Evolutionary conservation across 2,888 invertebrate genomes (phyloP).

Genomic region (Orthosia gracilis): DNA sequence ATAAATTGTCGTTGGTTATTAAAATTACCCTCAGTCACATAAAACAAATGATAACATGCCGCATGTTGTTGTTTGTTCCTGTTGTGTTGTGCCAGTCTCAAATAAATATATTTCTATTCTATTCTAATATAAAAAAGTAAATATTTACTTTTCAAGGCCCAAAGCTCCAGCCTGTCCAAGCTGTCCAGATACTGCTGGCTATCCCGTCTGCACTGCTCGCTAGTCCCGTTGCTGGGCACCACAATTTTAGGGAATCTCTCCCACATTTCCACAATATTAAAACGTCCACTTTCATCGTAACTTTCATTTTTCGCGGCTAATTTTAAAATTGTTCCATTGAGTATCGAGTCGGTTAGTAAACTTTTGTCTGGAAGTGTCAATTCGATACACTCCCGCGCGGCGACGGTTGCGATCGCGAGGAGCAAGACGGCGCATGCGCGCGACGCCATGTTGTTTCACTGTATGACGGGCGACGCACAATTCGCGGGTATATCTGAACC

Average conservation of each 20-base stretch:
- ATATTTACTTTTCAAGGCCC: slow-evolving; percentile 91
- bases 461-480: slow-evolving; percentile 78
- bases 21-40: background rate
- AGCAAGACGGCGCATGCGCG: slow-evolving; percentile 84
- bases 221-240: slow-evolving; percentile 87
- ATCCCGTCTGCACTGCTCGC: slow-evolving; percentile 86
- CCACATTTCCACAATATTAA: slow-evolving; percentile 84
- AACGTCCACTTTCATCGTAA: slow-evolving; percentile 74
- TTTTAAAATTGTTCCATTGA: slow-evolving; percentile 83
- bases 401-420: slow-evolving; percentile 71
- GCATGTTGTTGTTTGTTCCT: too few species aligned
- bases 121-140: slow-evolving; percentile 14
- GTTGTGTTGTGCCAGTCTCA: too few species aligned
- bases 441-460: slow-evolving; percentile 82
- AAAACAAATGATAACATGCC: background rate
- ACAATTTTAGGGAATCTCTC: slow-evolving; percentile 85
- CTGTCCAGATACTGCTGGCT: slow-evolving; percentile 82
- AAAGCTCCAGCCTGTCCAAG: slow-evolving; percentile 85
- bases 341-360: slow-evolving; percentile 77
- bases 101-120: too few species aligned
- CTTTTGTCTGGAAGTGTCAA: slow-evolving; percentile 82
- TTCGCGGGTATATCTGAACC: slow-evolving; percentile 73
- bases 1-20: background rate
- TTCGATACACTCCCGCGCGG: slow-evolving; percentile 86
- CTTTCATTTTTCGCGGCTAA: slow-evolving; percentile 79